phyloP scores from a whole-genome alignment of 2,797 vertebrate species.

The Peromyscus nudipes region DNA sequence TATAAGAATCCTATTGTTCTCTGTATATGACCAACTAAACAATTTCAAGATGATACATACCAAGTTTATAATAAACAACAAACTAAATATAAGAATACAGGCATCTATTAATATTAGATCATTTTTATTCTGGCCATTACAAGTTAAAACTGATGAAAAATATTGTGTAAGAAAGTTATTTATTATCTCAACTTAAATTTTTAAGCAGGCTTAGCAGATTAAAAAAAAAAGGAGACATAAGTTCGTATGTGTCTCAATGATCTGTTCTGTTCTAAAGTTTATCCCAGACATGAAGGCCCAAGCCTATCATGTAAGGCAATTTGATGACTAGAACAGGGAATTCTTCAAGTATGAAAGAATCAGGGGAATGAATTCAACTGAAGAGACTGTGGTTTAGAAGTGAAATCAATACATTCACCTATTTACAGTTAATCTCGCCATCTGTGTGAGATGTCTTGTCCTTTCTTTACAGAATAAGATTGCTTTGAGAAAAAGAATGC shows the following conservation, averaged over 20 bases:
- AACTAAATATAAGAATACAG: conserved; percentile 82
- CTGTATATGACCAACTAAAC: conserved; percentile 81
- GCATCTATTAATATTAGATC: conserved; percentile 78
- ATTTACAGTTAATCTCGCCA: conserved; percentile 56
- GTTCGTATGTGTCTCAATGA: conserved; percentile 62
- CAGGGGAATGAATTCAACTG: neutral
- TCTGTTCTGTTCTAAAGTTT: conserved; percentile 12
- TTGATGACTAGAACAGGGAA: neutral
- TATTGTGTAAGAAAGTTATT: conserved; percentile 82
- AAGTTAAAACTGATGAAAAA: conserved; percentile 79
- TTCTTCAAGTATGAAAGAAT: neutral
- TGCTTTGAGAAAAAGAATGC: conserved; percentile 61
- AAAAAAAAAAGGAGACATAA: conserved; percentile 66
- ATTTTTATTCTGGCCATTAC: conserved; percentile 77
- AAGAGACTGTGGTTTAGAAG: conserved; percentile 56
- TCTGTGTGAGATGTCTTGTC: neutral
- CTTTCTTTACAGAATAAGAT: neutral
- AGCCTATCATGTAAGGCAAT: conserved; percentile 61
- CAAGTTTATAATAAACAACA: conserved; percentile 82
- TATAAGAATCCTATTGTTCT: conserved; percentile 77
- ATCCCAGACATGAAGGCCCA: conserved; percentile 15
- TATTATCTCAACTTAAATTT: conserved; percentile 82
- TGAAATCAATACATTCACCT: conserved; percentile 70
- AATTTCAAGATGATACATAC: conserved; percentile 82
- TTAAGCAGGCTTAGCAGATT: conserved; percentile 69